These are phyloP conservation scores for Callionymus lyra DNA, from an alignment of 2,113 vertebrate genomes.

Conservation along the genomic window DNA sequence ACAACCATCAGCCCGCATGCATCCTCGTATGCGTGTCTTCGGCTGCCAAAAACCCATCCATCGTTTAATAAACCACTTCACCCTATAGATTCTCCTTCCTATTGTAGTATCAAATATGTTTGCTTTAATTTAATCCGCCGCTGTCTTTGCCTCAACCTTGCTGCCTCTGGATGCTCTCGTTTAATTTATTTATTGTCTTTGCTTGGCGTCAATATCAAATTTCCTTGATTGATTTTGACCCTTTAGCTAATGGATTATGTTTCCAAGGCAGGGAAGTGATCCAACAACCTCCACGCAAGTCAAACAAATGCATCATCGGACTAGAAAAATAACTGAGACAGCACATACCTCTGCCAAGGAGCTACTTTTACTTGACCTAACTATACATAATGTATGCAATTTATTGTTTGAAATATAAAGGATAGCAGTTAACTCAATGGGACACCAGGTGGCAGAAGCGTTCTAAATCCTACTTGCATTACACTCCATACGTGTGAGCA, in stretches of 20 bases:
- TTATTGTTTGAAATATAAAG: too few relatives aligned
- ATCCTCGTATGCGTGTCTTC: constrained; percentile 10
- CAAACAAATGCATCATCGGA: too few relatives aligned
- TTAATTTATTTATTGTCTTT: constrained; percentile 30
- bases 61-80: constrained; percentile 12
- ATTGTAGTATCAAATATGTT: constrained; percentile 13
- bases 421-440: too few relatives aligned
- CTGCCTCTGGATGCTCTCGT: constrained; percentile 26
- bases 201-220: constrained; percentile 33
- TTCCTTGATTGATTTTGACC: constrained; percentile 43
- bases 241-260: constrained; percentile 2
- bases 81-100: constrained; percentile 31
- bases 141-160: constrained; percentile 50
- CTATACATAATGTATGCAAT: too few relatives aligned
- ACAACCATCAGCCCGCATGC: too few relatives aligned
- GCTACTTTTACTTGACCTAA: too few relatives aligned
- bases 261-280: constrained; percentile 5
- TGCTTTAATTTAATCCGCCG: constrained; percentile 14
- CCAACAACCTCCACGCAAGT: too few relatives aligned
- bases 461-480: too few relatives aligned
- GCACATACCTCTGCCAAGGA: too few relatives aligned
- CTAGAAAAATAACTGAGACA: too few relatives aligned
- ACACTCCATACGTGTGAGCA: too few relatives aligned
- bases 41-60: constrained; percentile 29
- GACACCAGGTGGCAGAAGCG: too few relatives aligned